Evolutionary conservation across 2,113 vertebrate genomes (phyloP), one percentile per base, ranked within the genome.

Genomic region (Corythornis madagascariensis): DNA sequence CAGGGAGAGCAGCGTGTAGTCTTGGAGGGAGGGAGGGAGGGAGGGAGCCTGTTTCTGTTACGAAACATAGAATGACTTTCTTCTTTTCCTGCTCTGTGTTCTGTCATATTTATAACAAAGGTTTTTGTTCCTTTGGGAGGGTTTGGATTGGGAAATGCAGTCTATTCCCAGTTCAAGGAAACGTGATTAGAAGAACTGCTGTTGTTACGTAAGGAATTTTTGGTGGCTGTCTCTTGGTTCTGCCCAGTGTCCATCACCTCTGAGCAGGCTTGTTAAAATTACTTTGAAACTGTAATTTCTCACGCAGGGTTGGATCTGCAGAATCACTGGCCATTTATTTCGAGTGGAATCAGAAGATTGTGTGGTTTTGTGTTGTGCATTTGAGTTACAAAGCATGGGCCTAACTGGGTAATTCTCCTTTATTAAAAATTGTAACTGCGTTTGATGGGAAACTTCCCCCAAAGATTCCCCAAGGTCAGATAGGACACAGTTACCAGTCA

Each of bases 381-480:
- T 69, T 1, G 3, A 63, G 48, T 61, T 77, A 25, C 3, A 47
- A 76, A 83, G 57, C 43, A 9, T 3, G 19, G 42, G 29, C n/a
- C 40, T 35, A 48, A 8, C 40, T 47, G 29, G 6, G 60, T 59
- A 71, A 80, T 83, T 73, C 42, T 93, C 33, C 38, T 56, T 63
- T 42, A 71, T 78, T 56, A 57, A 91, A 86, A 96, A 8, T 56
- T 71, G 35, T 75, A 76, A 55, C 25, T 85, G 75, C 16, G 6
- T 76, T 73, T 67, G 67, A 57, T 89, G 73, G 60, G 84, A 74
- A 87, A 13, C 35, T 77, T 85, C 50, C 26, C 74, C 75, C 74
- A 31, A 85, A 92, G 84, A 77, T 87, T 87, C 82, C 69, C 65
- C 91, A 95, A 88, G 82, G 87, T 93, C 82, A 74, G 64, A 47